Conservation (phyloP, 2,888 invertebrate species). For the Mycalesis mineus region DNA sequence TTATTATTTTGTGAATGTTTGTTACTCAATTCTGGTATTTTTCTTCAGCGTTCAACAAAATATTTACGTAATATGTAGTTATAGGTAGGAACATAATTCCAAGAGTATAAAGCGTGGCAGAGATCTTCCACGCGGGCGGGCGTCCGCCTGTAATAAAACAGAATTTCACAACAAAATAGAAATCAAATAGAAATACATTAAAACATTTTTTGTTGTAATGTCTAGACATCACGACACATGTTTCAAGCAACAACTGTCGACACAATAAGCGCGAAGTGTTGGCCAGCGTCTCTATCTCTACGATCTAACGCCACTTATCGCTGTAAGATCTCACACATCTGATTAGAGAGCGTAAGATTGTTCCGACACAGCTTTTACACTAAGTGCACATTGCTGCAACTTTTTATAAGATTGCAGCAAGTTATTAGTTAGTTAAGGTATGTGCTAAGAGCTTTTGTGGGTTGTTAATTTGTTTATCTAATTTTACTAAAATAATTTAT, state of each 20-base stretch:
- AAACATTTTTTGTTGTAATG: not conserved
- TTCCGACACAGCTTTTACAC: slow-evolving; percentile 8
- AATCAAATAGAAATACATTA: too few relatives aligned
- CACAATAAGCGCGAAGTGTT: slow-evolving; percentile 11
- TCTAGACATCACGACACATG: not conserved
- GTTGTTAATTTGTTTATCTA: not conserved
- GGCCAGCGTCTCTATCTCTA: not conserved
- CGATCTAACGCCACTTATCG: slow-evolving; percentile 8
- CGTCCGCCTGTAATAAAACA: too few relatives aligned
- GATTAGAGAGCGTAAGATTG: slow-evolving; percentile 3
- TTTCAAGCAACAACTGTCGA: slow-evolving; percentile 10
- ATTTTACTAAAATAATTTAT: too few relatives aligned
- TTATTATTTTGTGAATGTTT: too few relatives aligned
- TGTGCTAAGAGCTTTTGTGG: not conserved
- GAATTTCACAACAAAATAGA: too few relatives aligned
- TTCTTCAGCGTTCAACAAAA: too few relatives aligned
- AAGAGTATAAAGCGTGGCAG: too few relatives aligned
- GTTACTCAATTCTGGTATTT: too few relatives aligned
- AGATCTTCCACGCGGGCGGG: too few relatives aligned
- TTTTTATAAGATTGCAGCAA: not conserved
- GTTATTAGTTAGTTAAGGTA: too few relatives aligned
- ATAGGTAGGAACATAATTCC: too few relatives aligned
- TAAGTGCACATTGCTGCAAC: slow-evolving; percentile 1
- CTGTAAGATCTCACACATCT: slow-evolving; percentile 8
- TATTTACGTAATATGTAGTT: too few relatives aligned